Conservation (phyloP, 1,140 invertebrate genomes). For the Bombus confusus region DNA sequence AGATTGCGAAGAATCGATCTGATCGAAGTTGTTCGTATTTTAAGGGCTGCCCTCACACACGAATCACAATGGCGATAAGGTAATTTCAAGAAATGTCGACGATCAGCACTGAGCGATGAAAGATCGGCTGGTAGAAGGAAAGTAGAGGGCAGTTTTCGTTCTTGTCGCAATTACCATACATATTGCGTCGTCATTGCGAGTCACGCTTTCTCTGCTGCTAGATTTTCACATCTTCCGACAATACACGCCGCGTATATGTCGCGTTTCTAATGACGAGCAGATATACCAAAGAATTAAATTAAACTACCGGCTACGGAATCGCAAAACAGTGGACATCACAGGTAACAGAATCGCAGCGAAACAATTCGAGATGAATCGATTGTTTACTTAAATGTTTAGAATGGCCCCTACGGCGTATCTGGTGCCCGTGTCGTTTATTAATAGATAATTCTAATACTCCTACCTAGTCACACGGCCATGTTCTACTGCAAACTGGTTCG, state of each 20-base stretch:
- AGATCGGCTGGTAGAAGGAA: slow-evolving; percentile 8
- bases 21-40: background rate
- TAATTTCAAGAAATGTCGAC: slow-evolving; percentile 45
- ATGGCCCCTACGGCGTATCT: background rate
- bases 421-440: background rate
- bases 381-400: background rate
- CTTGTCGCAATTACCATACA: slow-evolving; percentile 42
- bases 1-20: too few relatives aligned
- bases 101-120: slow-evolving; percentile 26
- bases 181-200: slow-evolving; percentile 25
- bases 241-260: background rate
- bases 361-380: background rate
- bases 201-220: slow-evolving; percentile 8
- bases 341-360: too few relatives aligned
- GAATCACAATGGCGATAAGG: slow-evolving; percentile 20
- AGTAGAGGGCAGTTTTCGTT: background rate
- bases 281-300: slow-evolving; percentile 35
- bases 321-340: background rate
- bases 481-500: background rate
- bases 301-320: background rate
- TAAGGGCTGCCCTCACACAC: background rate
- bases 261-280: background rate
- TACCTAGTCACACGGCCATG: too few relatives aligned
- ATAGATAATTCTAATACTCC: background rate
- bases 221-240: background rate